Conservation (phyloP, 2,888 invertebrate species). For the Ernsta delagoae region DNA sequence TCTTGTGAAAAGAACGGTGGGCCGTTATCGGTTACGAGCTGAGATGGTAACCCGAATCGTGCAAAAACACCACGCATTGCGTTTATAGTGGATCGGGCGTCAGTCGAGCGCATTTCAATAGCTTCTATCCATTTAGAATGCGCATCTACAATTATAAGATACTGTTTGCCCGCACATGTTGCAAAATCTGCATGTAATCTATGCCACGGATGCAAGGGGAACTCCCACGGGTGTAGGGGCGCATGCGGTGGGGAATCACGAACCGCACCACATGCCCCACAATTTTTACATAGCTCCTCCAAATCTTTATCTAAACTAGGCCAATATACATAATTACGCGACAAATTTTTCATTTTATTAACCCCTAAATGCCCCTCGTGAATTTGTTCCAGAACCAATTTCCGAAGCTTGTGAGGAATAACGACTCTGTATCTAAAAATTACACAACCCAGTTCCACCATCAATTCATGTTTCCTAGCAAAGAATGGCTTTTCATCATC, state of each 20-base stretch:
- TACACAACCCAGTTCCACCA: constrained; percentile 2
- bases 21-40: neutral
- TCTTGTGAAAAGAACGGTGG: constrained; percentile 1
- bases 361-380: neutral
- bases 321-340: neutral
- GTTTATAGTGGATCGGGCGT: neutral
- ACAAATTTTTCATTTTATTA: constrained; percentile 6
- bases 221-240: neutral
- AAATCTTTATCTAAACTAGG: neutral
- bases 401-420: neutral
- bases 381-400: neutral
- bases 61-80: neutral
- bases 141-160: neutral
- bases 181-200: neutral
- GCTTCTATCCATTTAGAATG: constrained; percentile 1
- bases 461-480: constrained; percentile 4
- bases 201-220: neutral
- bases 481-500: neutral
- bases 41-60: constrained; percentile 1
- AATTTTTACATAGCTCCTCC: neutral
- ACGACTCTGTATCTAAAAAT: neutral
- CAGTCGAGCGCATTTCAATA: neutral
- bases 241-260: neutral
- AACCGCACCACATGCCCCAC: neutral
- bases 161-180: neutral